Evolutionary conservation across 1,140 invertebrate species (phyloP), one percentile per base, ranked within the genome.

Genomic region (Microvelia longipes): DNA sequence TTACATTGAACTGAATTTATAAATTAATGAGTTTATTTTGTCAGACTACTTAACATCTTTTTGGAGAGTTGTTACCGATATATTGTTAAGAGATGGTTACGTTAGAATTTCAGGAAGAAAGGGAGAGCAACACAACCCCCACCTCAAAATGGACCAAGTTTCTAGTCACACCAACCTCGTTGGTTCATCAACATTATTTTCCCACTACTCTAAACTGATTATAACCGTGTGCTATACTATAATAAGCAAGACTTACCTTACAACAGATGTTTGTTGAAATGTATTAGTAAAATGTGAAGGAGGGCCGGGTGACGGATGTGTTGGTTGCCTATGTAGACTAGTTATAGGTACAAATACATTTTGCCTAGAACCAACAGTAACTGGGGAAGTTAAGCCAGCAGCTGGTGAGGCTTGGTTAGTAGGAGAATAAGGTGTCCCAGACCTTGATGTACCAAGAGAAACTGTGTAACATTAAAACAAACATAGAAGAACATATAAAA

Each of bases 281-380:
- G 29, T 64, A 29, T 63, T 24, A 13, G 64, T 14, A n/a, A 26
- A 73, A 73, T 80, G 82, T 73, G 77, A 80, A 1, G 78, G 73
- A 63, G 82, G 81, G 25, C 80, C 81, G 60, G 82, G 82, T 2
- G 81, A 83, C 1, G 76, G 67, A 29, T 82, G 28, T 77, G 77
- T 62, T 77, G 74, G 73, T 80, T 80, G 77, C 78, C 81, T 77
- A 73, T 80, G 73, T 78, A 77, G 73, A 80, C 86, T 69, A 86
- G 87, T 88, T 75, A 94, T 94, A 26, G 92, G 92, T 83, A 92
- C 88, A 78, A 94, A 94, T 68, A 93, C 85, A 80, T 93, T 90
- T 73, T 88, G 88, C 72, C 83, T 81, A 68, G 83, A 85, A 69
- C 82, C 83, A 76, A 78, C 86, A 77, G 79, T 83, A 73, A 78